A percentile compares a stretch with the other conserved stretches of the same genome.
These are phyloP conservation scores for Sarcophaga subvicina DNA, from an alignment of 2,888 invertebrate species.

Conservation along the genomic window DNA sequence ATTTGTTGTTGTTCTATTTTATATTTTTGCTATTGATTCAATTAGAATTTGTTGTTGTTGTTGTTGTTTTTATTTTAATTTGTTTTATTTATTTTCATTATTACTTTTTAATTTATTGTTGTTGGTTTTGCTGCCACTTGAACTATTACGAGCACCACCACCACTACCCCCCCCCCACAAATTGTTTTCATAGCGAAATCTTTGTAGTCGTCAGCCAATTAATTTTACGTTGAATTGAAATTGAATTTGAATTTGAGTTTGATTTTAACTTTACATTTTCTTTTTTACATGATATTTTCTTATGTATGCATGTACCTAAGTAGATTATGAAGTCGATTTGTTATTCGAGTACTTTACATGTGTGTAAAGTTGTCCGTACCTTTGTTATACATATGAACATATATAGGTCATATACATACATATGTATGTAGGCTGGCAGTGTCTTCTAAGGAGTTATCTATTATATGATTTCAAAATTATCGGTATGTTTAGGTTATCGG, in stretches of 20 bases:
- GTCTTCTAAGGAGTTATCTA: too few species aligned
- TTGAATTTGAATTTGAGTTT: background rate
- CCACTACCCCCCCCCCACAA: background rate
- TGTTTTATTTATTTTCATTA: background rate
- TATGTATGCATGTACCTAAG: background rate
- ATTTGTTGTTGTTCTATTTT: background rate
- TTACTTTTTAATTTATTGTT: background rate
- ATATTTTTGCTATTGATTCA: conserved; percentile 29
- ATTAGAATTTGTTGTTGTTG: conserved; percentile 28
- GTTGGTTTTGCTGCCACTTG: conserved; percentile 16
- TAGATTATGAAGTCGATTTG: background rate
- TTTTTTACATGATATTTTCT: background rate
- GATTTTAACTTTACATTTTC: background rate
- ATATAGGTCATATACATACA: too few species aligned
- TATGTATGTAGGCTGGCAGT: too few species aligned
- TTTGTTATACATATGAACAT: too few species aligned
- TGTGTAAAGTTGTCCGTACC: too few species aligned
- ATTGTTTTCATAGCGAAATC: conserved; percentile 36
- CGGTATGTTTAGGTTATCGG: too few species aligned
- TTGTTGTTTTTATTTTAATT: background rate
- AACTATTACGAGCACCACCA: too few species aligned
- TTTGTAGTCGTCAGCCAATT: conserved; percentile 46
- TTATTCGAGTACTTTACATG: conserved; percentile 1
- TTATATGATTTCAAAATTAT: too few species aligned
- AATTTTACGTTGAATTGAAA: conserved; percentile 54